Conservation (phyloP, 2,797 vertebrate species). For the Margarornis squamiger region DNA sequence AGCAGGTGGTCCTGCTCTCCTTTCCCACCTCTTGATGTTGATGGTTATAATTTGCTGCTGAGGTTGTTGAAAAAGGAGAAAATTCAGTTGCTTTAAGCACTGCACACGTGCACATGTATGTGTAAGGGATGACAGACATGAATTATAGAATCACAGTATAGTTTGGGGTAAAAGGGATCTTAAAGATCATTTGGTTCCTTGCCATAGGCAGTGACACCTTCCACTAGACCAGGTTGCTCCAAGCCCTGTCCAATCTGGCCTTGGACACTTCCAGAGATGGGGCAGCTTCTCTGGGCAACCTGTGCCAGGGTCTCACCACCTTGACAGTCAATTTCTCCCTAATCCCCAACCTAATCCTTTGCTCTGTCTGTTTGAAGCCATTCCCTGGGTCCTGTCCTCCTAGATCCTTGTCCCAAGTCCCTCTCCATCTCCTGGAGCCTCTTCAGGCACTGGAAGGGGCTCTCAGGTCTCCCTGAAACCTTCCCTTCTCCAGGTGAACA, state of each 20-base stretch:
- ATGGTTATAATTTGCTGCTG: neutral
- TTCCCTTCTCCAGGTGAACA: neutral
- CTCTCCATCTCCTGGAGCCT: neutral
- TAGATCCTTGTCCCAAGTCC: neutral
- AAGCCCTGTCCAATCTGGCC: rapidly evolving
- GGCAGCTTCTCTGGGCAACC: rapidly evolving
- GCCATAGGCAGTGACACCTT: rapidly evolving
- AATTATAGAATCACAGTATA: neutral
- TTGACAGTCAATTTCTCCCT: rapidly evolving
- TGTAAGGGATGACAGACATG: neutral
- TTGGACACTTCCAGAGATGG: neutral
- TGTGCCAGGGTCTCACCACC: rapidly evolving
- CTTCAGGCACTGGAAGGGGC: neutral
- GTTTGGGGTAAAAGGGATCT: neutral
- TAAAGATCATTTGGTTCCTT: neutral
- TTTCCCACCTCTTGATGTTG: neutral
- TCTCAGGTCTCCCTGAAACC: neutral
- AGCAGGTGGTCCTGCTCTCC: neutral
- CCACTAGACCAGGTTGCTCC: rapidly evolving
- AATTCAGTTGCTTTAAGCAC: neutral
- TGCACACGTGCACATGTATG: rapidly evolving
- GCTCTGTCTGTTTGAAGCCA: neutral
- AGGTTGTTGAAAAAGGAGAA: neutral
- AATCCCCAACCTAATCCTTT: rapidly evolving
- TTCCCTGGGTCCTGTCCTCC: neutral